Conservation (phyloP, 2,888 invertebrate species). For the Pristionchus arcanus region DNA sequence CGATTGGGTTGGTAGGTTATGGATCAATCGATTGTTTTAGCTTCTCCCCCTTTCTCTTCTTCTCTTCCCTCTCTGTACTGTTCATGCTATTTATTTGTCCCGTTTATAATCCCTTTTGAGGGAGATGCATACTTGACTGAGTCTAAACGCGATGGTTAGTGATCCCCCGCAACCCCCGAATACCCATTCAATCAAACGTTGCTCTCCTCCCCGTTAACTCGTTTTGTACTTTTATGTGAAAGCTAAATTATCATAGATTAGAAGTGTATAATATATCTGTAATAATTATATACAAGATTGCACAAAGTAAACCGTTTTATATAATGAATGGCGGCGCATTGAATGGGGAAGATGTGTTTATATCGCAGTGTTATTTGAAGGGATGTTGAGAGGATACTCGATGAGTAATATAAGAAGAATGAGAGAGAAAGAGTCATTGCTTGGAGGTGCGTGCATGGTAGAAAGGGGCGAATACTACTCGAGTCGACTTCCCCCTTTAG, state of each 20-base stretch:
- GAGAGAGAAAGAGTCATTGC: neutral
- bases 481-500: conserved; percentile 32
- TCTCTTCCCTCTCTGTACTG: neutral
- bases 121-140: conserved; percentile 46
- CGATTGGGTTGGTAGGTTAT: conserved; percentile 44
- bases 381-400: neutral
- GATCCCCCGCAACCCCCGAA: neutral
- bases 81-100: conserved; percentile 46
- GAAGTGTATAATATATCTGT: conserved; percentile 39
- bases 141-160: conserved; percentile 2
- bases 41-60: neutral
- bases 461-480: neutral
- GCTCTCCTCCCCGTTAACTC: conserved; percentile 32
- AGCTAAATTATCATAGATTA: conserved; percentile 53
- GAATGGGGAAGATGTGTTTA: conserved; percentile 23
- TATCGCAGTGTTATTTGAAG: conserved; percentile 35
- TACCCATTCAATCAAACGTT: conserved; percentile 37
- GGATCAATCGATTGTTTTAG: conserved; percentile 41
- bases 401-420: neutral
- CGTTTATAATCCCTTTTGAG: conserved; percentile 39
- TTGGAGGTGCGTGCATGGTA: conserved; percentile 43
- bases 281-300: conserved; percentile 48
- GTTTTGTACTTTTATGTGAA: conserved; percentile 19
- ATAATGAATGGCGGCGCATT: neutral
- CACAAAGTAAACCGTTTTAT: conserved; percentile 53